These are phyloP conservation scores for Diacarnus erythraeanus DNA, from an alignment of 37 sponge, comb jelly and placozoan species.

Conservation along the genomic window DNA sequence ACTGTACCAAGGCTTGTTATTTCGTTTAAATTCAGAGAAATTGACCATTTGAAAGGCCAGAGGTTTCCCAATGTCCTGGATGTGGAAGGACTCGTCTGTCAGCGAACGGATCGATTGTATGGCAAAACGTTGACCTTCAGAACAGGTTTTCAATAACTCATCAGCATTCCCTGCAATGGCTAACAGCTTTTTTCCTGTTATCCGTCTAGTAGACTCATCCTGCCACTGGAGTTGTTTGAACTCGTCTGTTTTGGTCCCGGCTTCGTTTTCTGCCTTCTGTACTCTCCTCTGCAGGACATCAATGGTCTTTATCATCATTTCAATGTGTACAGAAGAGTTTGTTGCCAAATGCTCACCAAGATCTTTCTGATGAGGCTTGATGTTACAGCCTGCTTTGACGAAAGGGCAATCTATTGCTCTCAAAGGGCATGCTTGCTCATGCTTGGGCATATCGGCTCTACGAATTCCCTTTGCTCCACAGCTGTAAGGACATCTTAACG, in stretches of 20 bases:
- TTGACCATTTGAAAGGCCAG: conserved; percentile 57
- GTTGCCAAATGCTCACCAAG: conserved; percentile 37
- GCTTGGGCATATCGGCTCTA: conserved; percentile 31
- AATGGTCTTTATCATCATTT: conserved; percentile 25
- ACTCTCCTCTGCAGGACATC: conserved; percentile 29
- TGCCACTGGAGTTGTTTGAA: background rate
- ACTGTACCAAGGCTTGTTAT: conserved; percentile 43
- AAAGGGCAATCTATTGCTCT: conserved; percentile 36
- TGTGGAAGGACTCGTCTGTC: conserved; percentile 21
- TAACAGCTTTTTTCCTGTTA: conserved; percentile 5
- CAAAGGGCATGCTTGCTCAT: conserved; percentile 40
- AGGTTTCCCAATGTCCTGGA: conserved; percentile 29
- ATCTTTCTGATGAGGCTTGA: conserved; percentile 37
- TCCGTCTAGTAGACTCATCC: background rate
- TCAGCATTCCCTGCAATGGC: conserved; percentile 29
- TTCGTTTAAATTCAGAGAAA: conserved; percentile 54
- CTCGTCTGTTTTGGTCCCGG: conserved; percentile 9
- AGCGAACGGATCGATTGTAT: conserved; percentile 52
- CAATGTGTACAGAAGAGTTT: conserved; percentile 17
- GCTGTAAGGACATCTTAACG: conserved; percentile 53
- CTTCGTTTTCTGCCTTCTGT: conserved; percentile 37
- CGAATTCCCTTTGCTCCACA: conserved; percentile 38
- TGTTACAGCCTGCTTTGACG: conserved; percentile 42
- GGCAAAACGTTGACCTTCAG: conserved; percentile 31
- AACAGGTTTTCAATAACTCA: conserved; percentile 27